Evolutionary conservation across 2,888 invertebrate species (phyloP), one percentile per base, ranked within the genome.

Genomic region (Cistogaster globosa): DNA sequence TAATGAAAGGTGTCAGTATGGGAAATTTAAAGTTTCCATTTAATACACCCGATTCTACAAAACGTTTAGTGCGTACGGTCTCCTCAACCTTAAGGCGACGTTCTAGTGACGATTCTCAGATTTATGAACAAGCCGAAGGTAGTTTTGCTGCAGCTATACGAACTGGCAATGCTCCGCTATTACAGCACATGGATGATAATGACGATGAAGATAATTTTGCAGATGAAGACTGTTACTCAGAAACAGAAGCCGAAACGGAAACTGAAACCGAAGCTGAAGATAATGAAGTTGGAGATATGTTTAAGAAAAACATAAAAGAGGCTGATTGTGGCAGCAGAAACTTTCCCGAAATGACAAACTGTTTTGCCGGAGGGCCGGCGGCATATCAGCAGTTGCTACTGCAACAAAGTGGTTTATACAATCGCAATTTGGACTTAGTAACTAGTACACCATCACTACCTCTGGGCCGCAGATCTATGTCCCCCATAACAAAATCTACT

Each of bases 401-500:
- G 57, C 88, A 88, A 14, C 90, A 90, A 72, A 87, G 89, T 76
- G 89, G 90, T 42, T 86, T 90, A 20, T 90, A 90, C 84, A 89
- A 90, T 83, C 89, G 91, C 18, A 91, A 90, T 80, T 87, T 90
- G 55, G 91, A 92, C 83, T 88, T 92, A 45, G 90, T 92, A 16
- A 91, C 92, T 18, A 92, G 92, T 78, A 92, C 92, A 32, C 92
- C 92, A 63, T 91, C 92, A 48, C 76, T 91, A 75, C 87, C 91
- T 14, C 93, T 94, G 79, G 94, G 95, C 83, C 94, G 96, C 88
- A 95, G 95, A 55, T 97, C 97, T 53, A 97, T 97, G 96, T 97
- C 97, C 16, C 97, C 97, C 1, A 97, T 97, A 76, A 97, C 97
- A 0, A 96, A 97, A 88, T 97, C 97, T 0, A 96, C 97, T 26